Base-by-base conservation (phyloP, 2,113 vertebrate species). In the Orthonyx spaldingii region DNA sequence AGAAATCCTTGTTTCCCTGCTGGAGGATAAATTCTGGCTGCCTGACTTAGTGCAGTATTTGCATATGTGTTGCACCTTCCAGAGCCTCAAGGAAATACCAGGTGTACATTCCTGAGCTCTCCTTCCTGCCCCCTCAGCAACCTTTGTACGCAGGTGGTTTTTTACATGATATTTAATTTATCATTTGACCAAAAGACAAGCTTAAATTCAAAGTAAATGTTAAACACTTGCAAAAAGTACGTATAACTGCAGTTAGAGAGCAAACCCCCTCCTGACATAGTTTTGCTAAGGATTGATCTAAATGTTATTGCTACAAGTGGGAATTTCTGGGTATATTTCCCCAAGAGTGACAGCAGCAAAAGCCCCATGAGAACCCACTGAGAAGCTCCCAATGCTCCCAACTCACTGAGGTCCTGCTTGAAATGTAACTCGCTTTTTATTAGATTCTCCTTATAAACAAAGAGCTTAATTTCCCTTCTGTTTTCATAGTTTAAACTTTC, bases 121-220 rank as follows among this genome's bases (percentile, higher is more conserved):
- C 27, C 28, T 66, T 76, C 76, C 78, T 87, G 57, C 18, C 41
- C 42, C 27, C n/a, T 85, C 47, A 41, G 28, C 79, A 84, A 91
- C 75, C 84, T 35, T 72, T 42, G 14, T 33, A 61, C 2, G 26
- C 39, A 61, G 30, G 42, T 77, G 60, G 12, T 28, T 84, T 44
- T 88, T 35, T 32, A 37, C 0, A 1, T 83, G 69, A n/a, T 86
- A 86, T 86, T 93, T 93, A 52, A 81, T 81, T 77, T 94, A 77
- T 35, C 21, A 28, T 89, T 95, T 88, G 23, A 69, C 21, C 46
- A 66, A 50, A 93, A 86, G 55, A 39, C 16, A 78, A 66, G 19
- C 10, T 90, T 88, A 77, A 91, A 70, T 85, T 88, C 55, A 74
- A 94, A 94, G 68, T 88, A 87, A 93, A 93, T 61, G 15, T 86